Conservation (phyloP, 2,888 invertebrate genomes). For the Pristionchus japonicus region DNA sequence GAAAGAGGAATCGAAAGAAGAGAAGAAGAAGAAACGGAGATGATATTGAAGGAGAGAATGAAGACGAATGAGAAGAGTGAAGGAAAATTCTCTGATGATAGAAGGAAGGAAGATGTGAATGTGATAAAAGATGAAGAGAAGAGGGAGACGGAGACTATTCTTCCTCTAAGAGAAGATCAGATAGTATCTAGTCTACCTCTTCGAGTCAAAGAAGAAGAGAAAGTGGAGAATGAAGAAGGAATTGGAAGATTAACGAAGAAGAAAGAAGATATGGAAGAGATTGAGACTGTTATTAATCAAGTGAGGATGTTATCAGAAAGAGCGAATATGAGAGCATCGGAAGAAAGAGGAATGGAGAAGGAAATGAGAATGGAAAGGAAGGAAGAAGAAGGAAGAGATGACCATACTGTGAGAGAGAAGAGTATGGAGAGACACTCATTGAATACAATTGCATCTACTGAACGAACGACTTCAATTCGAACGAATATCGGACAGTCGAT, state of each 20-base stretch:
- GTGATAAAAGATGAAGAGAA: not conserved
- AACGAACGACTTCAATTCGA: conserved; percentile 25
- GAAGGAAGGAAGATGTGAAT: not conserved
- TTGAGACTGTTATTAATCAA: not conserved
- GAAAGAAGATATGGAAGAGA: conserved; percentile 34
- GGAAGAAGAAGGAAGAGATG: conserved; percentile 51
- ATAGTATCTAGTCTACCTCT: not conserved
- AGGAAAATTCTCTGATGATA: not conserved
- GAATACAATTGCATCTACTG: conserved; percentile 49
- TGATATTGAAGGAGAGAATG: not conserved
- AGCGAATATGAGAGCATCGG: conserved; percentile 44
- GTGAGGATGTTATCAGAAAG: not conserved
- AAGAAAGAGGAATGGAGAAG: conserved; percentile 50
- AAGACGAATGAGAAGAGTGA: not conserved
- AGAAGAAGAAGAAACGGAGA: not conserved
- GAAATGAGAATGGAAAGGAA: conserved; percentile 36
- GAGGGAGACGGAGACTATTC: not conserved
- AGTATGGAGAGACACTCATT: conserved; percentile 51
- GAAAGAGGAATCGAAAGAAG: not conserved
- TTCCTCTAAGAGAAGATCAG: not conserved
- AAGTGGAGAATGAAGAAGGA: conserved; percentile 1
- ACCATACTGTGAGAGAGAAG: conserved; percentile 20
- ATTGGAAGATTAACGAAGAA: conserved; percentile 3
- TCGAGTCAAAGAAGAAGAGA: not conserved
- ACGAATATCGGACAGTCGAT: not conserved